A percentile compares a stretch with the other conserved stretches of the same genome.
Evolutionary conservation across 2,797 vertebrate species (phyloP).

Genomic region (Caiman crocodilus): DNA sequence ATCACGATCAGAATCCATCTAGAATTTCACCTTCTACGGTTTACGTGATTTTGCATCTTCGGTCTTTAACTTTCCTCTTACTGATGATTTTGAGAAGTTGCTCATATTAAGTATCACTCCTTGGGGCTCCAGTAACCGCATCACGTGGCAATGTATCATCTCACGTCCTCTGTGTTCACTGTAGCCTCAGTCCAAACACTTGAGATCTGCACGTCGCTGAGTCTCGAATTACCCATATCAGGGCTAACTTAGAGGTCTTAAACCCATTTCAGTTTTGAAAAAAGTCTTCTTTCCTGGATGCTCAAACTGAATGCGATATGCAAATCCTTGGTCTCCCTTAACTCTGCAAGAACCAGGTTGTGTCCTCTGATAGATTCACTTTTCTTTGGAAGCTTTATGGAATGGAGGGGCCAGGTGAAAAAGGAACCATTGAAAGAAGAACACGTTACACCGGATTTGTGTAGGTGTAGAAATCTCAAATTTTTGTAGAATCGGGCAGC

Average conservation of each 20-base stretch:
- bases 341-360: neutral
- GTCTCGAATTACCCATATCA: neutral
- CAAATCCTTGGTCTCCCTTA: neutral
- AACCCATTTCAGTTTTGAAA: conserved; percentile 28
- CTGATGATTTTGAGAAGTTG: neutral
- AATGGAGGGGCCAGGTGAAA: neutral
- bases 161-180: neutral
- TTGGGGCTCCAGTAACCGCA: neutral
- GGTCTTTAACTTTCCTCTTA: neutral
- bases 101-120: neutral
- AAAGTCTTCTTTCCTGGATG: neutral
- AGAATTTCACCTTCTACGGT: neutral
- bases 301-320: conserved; percentile 30
- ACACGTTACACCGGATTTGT: neutral
- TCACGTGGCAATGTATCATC: neutral
- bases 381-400: neutral
- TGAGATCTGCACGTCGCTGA: neutral
- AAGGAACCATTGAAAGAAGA: too few relatives aligned
- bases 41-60: neutral
- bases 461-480: neutral
- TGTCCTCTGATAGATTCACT: neutral
- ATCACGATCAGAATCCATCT: neutral
- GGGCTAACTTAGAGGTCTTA: conserved; percentile 10
- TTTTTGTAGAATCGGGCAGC: neutral
- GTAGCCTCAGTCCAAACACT: neutral